These are phyloP conservation scores for Xylocampa areola DNA, from an alignment of 2,888 invertebrate species.

Conservation along the genomic window DNA sequence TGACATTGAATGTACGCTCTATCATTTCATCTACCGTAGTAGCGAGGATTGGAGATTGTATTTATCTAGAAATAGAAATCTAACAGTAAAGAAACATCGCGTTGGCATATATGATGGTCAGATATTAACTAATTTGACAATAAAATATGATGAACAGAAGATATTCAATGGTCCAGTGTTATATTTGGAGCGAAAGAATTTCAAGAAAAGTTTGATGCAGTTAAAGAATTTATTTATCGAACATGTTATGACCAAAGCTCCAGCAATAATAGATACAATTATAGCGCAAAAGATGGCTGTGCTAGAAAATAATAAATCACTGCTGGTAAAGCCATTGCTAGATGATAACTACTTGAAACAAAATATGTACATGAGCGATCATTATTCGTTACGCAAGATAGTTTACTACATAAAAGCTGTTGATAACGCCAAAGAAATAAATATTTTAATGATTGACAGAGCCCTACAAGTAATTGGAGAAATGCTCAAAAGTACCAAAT, in stretches of 20 bases:
- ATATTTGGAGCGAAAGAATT: slow-evolving; percentile 28
- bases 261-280: background rate
- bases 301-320: background rate
- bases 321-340: background rate
- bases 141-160: slow-evolving; percentile 9
- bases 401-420: slow-evolving; percentile 21
- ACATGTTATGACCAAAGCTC: background rate
- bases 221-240: slow-evolving; percentile 14
- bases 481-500: slow-evolving; percentile 28
- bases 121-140: background rate
- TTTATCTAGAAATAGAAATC: slow-evolving; percentile 14
- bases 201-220: slow-evolving; percentile 11
- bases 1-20: slow-evolving; percentile 41
- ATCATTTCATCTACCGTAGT: slow-evolving; percentile 38
- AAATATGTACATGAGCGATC: slow-evolving; percentile 19
- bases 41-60: slow-evolving; percentile 44
- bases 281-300: background rate
- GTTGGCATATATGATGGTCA: background rate
- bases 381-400: slow-evolving; percentile 37
- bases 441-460: slow-evolving; percentile 33
- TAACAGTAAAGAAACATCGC: background rate
- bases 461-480: slow-evolving; percentile 39
- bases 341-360: slow-evolving; percentile 10
- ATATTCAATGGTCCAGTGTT: slow-evolving; percentile 23
- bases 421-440: background rate